phyloP scores from a whole-genome alignment of 2,113 vertebrate genomes.

The Camelus bactrianus region DNA sequence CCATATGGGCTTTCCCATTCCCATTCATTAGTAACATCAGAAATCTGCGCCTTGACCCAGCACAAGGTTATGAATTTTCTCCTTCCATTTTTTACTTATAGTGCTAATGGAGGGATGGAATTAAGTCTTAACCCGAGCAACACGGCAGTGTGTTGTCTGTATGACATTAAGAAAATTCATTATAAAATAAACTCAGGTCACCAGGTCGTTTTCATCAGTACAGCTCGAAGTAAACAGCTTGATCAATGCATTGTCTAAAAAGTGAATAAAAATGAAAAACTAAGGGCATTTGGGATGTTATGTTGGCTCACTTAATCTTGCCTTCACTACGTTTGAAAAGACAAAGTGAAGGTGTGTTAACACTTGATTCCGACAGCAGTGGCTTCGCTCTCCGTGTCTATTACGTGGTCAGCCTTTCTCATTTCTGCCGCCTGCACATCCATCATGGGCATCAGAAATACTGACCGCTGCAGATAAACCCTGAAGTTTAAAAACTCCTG shows the following conservation, averaged over 20 bases:
- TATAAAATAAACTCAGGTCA: neutral
- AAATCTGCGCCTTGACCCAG: neutral
- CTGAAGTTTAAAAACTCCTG: neutral
- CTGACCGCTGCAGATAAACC: neutral
- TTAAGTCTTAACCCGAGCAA: neutral
- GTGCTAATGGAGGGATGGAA: neutral
- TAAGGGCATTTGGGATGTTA: neutral
- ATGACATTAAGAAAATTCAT: neutral
- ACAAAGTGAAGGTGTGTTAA: fast-evolving
- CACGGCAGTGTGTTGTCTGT: neutral
- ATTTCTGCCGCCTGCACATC: no score
- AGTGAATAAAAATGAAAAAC: neutral
- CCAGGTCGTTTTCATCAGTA: neutral
- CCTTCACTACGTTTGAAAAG: neutral
- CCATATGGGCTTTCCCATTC: neutral
- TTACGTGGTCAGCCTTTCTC: no score
- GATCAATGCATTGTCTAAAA: neutral
- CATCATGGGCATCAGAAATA: neutral
- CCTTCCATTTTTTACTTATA: neutral
- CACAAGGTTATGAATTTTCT: neutral
- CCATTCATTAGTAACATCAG: neutral
- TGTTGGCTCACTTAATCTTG: neutral
- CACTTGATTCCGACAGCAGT: fast-evolving
- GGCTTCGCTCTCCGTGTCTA: no score
- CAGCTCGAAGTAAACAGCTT: neutral